These are phyloP conservation scores for Andrena fulva DNA, from an alignment of 2,888 invertebrate species.

Conservation along the genomic window DNA sequence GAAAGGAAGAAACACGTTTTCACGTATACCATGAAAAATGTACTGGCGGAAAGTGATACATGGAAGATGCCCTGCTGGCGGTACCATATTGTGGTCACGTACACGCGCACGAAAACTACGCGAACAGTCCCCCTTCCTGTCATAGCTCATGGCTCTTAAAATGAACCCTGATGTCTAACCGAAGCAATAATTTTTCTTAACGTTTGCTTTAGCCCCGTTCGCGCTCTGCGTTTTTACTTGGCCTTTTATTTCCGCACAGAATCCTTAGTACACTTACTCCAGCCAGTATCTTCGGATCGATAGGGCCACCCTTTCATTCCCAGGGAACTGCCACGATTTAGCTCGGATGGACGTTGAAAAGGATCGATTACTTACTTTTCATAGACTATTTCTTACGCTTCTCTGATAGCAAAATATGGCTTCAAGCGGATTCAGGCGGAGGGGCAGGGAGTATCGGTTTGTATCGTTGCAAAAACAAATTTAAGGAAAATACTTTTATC, in stretches of 20 bases:
- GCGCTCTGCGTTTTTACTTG: background rate
- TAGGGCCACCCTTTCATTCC: background rate
- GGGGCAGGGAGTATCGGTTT: no score
- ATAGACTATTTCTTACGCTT: background rate
- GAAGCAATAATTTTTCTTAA: slow-evolving; percentile 61
- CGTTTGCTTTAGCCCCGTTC: slow-evolving; percentile 37
- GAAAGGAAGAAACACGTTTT: slow-evolving; percentile 42
- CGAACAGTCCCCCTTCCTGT: slow-evolving; percentile 33
- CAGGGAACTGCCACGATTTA: background rate
- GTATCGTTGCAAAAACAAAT: no score
- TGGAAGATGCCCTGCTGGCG: slow-evolving; percentile 32
- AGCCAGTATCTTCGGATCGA: slow-evolving; percentile 17
- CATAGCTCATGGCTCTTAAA: slow-evolving; percentile 27
- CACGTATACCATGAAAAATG: slow-evolving; percentile 56
- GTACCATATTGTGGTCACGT: slow-evolving; percentile 58
- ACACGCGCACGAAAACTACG: slow-evolving; percentile 28
- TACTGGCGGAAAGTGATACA: slow-evolving; percentile 60
- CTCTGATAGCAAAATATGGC: no score
- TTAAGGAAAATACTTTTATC: no score
- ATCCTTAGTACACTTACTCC: slow-evolving; percentile 19
- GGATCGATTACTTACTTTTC: background rate
- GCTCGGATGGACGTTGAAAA: background rate
- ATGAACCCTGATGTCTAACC: slow-evolving; percentile 44
- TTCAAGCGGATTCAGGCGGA: no score
- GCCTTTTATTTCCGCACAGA: slow-evolving; percentile 10